Evolutionary conservation across 2,113 vertebrate genomes (phyloP).

Genomic region (Larimichthys polyactis): DNA sequence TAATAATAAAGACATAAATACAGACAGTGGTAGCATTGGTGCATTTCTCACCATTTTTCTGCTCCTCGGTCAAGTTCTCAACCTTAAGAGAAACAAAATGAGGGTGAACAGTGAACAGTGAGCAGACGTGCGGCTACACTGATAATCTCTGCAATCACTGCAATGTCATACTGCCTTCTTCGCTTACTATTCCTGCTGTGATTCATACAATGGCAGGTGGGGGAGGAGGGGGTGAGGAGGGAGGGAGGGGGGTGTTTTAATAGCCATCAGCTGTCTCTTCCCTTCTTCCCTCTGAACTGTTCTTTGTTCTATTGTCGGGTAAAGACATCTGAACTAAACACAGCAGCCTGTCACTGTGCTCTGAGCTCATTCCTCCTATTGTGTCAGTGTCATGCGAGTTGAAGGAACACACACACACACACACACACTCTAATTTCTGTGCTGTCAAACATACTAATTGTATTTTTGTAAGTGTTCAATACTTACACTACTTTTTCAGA

Average conservation of each 20-base stretch:
- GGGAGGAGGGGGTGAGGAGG: background rate
- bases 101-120: background rate
- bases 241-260: constrained; percentile 26
- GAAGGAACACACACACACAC: background rate
- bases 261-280: constrained; percentile 70
- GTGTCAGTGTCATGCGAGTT: background rate
- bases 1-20: background rate
- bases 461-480: background rate
- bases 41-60: constrained; percentile 85
- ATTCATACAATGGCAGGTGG: background rate
- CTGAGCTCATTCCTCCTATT: background rate
- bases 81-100: constrained; percentile 74
- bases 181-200: constrained; percentile 62
- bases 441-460: too few species aligned
- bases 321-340: constrained; percentile 26
- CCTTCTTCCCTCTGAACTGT: constrained; percentile 44
- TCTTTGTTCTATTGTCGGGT: constrained; percentile 67
- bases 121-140: background rate
- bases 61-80: constrained; percentile 87
- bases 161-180: constrained; percentile 33
- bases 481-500: too few species aligned
- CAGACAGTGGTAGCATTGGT: background rate
- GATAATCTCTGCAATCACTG: constrained; percentile 22
- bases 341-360: constrained; percentile 1
- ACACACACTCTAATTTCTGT: too few species aligned